Evolutionary conservation across 2,113 vertebrate genomes (phyloP).

Genomic region (Poicephalus meyeri): DNA sequence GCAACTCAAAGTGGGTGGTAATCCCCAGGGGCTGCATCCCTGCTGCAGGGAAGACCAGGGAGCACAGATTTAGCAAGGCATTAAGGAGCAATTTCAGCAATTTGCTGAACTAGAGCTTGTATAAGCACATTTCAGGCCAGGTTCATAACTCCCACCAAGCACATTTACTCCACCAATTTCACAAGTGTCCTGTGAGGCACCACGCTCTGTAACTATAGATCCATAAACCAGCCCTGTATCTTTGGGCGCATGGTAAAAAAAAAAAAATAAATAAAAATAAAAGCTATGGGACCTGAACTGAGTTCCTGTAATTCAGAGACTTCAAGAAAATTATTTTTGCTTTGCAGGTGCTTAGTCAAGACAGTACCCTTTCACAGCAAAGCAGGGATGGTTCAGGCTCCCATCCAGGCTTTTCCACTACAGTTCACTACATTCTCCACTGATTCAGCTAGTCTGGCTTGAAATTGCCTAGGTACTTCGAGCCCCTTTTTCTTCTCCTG

Average conservation of each 20-base stretch:
- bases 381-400: neutral
- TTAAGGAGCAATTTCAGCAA: neutral
- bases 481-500: neutral
- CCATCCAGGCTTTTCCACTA: neutral
- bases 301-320: fast-evolving
- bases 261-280: neutral
- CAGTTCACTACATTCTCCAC: neutral
- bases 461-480: neutral
- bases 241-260: neutral
- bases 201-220: neutral
- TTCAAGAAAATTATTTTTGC: neutral
- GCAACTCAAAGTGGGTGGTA: neutral
- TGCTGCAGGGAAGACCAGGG: fast-evolving
- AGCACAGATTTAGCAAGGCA: neutral
- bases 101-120: neutral
- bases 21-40: fast-evolving
- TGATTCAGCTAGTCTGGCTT: neutral
- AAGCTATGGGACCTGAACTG: neutral
- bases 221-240: neutral
- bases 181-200: neutral
- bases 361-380: neutral
- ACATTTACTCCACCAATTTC: neutral
- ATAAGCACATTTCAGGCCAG: neutral
- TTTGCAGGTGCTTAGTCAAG: neutral
- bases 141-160: fast-evolving